phyloP scores from a whole-genome alignment of 2,113 vertebrate species.

The Pogona vitticeps region DNA sequence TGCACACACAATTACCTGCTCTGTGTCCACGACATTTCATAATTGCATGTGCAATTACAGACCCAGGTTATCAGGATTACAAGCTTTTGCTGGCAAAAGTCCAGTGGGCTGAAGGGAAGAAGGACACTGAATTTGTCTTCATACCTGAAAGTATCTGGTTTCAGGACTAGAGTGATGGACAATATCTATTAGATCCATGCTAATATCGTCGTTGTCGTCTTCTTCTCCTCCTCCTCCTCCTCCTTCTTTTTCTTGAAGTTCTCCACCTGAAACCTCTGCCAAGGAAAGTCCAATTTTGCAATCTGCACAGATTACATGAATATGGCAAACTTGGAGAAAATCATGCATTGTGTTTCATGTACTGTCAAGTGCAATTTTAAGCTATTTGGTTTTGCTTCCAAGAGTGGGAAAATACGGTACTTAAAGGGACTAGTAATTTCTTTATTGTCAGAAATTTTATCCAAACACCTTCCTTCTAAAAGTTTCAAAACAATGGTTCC shows the following conservation, averaged over 20 bases:
- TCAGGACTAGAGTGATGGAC: not conserved
- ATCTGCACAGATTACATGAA: not conserved
- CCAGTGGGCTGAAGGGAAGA: slow-evolving; percentile 15
- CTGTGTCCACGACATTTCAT: slow-evolving; percentile 19
- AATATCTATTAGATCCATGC: too few species aligned
- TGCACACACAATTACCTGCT: slow-evolving; percentile 56
- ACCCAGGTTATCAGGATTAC: slow-evolving; percentile 44
- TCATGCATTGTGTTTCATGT: too few species aligned
- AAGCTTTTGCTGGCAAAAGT: slow-evolving; percentile 33
- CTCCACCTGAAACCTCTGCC: not conserved
- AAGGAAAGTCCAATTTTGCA: not conserved
- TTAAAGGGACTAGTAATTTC: too few species aligned
- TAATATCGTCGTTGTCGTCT: too few species aligned
- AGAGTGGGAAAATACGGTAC: too few species aligned
- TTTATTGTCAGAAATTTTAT: not conserved
- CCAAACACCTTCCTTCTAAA: not conserved
- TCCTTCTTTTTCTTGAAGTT: not conserved
- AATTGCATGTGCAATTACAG: slow-evolving; percentile 40
- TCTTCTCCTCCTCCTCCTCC: too few species aligned
- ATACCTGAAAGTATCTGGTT: not conserved
- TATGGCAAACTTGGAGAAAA: not conserved
- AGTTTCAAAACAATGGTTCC: too few species aligned
- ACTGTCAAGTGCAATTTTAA: too few species aligned
- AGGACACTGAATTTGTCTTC: not conserved
- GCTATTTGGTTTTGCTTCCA: too few species aligned